phyloP scores from a whole-genome alignment of 2,113 vertebrate species.

The Galemys pyrenaicus region DNA sequence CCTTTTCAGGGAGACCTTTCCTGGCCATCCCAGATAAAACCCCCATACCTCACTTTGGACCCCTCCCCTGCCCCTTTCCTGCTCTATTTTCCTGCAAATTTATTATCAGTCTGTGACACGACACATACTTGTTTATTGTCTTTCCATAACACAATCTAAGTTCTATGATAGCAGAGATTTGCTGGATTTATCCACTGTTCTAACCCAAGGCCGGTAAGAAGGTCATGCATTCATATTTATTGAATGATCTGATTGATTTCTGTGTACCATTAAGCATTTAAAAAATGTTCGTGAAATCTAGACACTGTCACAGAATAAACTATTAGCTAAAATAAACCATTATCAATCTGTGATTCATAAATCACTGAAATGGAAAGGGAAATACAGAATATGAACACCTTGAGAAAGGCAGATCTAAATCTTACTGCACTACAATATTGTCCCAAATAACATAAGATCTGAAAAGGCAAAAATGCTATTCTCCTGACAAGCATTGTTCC shows the following conservation, averaged over 20 bases:
- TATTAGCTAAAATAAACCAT: not conserved
- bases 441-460: not conserved
- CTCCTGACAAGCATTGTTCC: constrained; percentile 65
- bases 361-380: not conserved
- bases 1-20: not conserved
- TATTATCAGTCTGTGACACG: not conserved
- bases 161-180: not conserved
- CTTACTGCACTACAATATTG: not conserved
- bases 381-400: not conserved
- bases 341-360: not conserved
- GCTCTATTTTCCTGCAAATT: not conserved
- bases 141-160: not conserved
- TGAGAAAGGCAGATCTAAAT: not conserved
- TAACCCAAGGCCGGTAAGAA: not conserved
- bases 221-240: not conserved
- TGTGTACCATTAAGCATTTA: not conserved
- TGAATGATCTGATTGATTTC: not conserved
- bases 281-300: not conserved
- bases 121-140: not conserved
- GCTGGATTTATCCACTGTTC: not conserved
- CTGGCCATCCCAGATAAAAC: not conserved
- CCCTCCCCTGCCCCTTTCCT: not conserved
- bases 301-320: not conserved
- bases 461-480: not conserved
- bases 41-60: rapidly evolving